Percentiles rank a stretch among this genome's conserved stretches.
Conservation (phyloP, 2,888 invertebrate species). For the Drosophila falleni region DNA sequence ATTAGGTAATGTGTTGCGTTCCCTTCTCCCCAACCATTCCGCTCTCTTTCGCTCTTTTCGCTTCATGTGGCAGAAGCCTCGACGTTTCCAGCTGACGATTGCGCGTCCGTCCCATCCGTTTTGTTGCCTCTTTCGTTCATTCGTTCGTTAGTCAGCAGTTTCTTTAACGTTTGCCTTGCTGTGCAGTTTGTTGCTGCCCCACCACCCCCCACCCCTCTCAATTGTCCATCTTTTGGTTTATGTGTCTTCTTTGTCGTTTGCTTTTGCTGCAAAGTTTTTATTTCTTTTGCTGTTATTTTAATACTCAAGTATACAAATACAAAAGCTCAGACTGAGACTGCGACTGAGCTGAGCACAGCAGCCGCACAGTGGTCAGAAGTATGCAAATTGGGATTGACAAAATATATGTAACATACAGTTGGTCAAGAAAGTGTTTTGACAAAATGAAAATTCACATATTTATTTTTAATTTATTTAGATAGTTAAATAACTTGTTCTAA, state of each 20-base stretch:
- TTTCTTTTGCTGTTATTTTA: constrained; percentile 77
- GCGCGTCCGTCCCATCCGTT: constrained; percentile 32
- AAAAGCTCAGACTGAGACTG: constrained; percentile 42
- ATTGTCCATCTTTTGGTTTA: constrained; percentile 33
- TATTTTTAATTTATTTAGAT: no score
- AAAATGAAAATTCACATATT: no score
- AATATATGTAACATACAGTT: background rate
- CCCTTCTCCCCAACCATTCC: constrained; percentile 8
- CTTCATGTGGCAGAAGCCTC: constrained; percentile 56
- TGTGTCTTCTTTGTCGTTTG: constrained; percentile 46
- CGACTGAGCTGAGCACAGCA: constrained; percentile 53
- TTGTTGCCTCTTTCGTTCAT: constrained; percentile 24
- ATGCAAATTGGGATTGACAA: background rate
- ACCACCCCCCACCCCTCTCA: constrained; percentile 1
- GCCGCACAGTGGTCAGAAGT: constrained; percentile 46
- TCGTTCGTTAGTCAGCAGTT: constrained; percentile 72
- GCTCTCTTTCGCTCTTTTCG: constrained; percentile 29
- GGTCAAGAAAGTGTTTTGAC: no score
- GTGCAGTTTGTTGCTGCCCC: constrained; percentile 46
- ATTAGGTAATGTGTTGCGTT: constrained; percentile 58
- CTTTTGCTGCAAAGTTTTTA: constrained; percentile 62
- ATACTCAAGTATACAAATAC: constrained; percentile 64
- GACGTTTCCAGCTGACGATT: constrained; percentile 68
- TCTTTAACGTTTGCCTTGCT: constrained; percentile 53
- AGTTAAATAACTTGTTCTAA: no score